phyloP scores from a whole-genome alignment of 2,797 vertebrate genomes.

The Megaceryle alcyon region DNA sequence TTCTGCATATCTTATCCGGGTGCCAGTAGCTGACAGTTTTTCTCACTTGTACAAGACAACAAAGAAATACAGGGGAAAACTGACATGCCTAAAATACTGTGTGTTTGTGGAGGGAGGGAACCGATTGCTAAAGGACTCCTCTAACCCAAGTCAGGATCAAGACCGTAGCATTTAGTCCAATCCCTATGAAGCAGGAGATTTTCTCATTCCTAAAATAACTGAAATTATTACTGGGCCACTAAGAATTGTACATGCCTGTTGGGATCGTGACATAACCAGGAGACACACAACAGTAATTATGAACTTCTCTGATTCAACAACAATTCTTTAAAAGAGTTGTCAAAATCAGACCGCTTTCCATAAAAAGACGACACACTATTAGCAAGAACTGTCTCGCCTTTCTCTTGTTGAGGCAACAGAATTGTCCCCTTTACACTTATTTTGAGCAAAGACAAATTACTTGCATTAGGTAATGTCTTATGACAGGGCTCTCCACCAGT shows the following conservation, averaged over 20 bases:
- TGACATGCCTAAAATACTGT: background rate
- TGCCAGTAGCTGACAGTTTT: background rate
- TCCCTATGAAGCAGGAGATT: background rate
- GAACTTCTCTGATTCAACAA: background rate
- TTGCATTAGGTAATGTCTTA: background rate
- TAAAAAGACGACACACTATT: background rate
- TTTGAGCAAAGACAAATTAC: background rate
- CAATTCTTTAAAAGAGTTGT: background rate
- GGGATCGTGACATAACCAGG: background rate
- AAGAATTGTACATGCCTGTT: background rate
- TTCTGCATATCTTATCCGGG: background rate
- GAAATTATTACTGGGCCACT: background rate
- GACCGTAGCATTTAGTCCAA: background rate
- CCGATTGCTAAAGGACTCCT: background rate
- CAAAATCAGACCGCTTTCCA: background rate
- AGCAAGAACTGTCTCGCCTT: background rate
- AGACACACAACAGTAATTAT: background rate
- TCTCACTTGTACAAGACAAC: background rate
- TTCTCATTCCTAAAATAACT: background rate
- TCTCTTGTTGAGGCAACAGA: background rate
- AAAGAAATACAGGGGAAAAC: background rate
- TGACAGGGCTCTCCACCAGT: background rate
- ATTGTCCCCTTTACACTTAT: background rate
- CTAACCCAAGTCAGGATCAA: background rate
- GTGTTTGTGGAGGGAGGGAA: background rate